phyloP scores from a whole-genome alignment of 2,113 vertebrate species.

The Craseonycteris thonglongyai region DNA sequence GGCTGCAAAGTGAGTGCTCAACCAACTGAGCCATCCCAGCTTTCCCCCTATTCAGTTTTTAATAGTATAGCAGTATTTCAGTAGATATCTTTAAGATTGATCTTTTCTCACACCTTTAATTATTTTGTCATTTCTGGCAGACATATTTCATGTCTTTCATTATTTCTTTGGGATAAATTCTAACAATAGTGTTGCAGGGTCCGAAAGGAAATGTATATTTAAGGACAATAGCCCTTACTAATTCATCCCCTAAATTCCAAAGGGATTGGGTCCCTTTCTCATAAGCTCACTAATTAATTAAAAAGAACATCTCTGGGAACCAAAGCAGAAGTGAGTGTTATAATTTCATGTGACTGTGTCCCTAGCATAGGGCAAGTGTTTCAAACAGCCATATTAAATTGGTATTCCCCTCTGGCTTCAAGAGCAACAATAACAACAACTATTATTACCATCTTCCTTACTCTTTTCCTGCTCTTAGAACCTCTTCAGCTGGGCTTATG shows the following conservation, averaged over 20 bases:
- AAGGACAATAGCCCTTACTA: neutral
- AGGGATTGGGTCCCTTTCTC: neutral
- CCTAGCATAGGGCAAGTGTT: neutral
- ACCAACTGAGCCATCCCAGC: too few relatives aligned
- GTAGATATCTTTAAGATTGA: neutral
- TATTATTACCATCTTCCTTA: neutral
- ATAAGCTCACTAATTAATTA: neutral
- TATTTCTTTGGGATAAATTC: neutral
- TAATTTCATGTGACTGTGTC: neutral
- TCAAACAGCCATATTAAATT: neutral
- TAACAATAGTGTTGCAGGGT: neutral
- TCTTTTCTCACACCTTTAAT: neutral
- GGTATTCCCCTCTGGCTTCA: neutral
- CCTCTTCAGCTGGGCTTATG: neutral
- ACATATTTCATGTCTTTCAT: neutral
- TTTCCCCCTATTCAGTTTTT: too few relatives aligned
- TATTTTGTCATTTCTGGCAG: neutral
- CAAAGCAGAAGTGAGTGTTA: neutral
- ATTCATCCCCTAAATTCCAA: too few relatives aligned
- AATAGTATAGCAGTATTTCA: neutral
- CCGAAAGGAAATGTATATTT: neutral
- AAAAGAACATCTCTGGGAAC: neutral
- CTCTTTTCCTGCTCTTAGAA: neutral
- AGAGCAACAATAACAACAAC: neutral
- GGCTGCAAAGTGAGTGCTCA: too few relatives aligned